A percentile compares a stretch with the other conserved stretches of the same genome.
These are phyloP conservation scores for Copsychus sechellarum DNA, from an alignment of 2,113 vertebrate genomes.

Conservation along the genomic window DNA sequence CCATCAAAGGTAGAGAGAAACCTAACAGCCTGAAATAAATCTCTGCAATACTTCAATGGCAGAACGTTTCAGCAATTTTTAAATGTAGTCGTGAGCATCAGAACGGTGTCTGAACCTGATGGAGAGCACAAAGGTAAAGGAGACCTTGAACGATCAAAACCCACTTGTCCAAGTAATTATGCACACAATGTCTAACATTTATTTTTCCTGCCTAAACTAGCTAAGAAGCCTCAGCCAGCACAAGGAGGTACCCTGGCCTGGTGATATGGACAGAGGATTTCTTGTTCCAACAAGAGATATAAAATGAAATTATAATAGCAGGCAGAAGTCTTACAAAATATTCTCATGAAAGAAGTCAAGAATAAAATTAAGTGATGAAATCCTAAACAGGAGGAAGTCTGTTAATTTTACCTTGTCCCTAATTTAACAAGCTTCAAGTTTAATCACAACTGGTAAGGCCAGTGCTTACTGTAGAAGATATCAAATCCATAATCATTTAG, in stretches of 20 bases:
- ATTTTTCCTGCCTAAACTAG: conserved; percentile 13
- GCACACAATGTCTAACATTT: not conserved
- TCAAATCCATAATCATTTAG: conserved; percentile 51
- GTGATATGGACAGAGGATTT: conserved; percentile 21
- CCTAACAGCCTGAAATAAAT: conserved; percentile 57
- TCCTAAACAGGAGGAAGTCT: not conserved
- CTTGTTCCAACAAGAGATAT: conserved; percentile 1
- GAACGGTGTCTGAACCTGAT: conserved; percentile 21
- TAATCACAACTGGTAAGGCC: not conserved
- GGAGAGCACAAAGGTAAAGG: conserved; percentile 6
- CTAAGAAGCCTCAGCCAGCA: conserved; percentile 6
- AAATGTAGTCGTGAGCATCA: not conserved
- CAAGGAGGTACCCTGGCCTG: not conserved
- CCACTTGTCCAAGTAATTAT: conserved; percentile 34
- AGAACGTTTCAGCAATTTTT: conserved; percentile 38
- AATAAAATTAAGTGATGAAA: conserved; percentile 26
- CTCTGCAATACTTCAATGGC: not conserved
- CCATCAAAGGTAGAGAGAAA: conserved; percentile 57
- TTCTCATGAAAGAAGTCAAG: conserved; percentile 24
- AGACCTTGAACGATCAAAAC: conserved; percentile 10
- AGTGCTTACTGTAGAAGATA: conserved; percentile 26
- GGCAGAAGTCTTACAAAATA: not conserved
- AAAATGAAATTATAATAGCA: not conserved
- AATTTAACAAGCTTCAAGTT: conserved; percentile 15
- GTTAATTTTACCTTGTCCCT: conserved; percentile 10